Percentiles rank a stretch among this genome's conserved stretches.
Conservation (phyloP, 2,888 invertebrate genomes). For the Colletes collaris region DNA sequence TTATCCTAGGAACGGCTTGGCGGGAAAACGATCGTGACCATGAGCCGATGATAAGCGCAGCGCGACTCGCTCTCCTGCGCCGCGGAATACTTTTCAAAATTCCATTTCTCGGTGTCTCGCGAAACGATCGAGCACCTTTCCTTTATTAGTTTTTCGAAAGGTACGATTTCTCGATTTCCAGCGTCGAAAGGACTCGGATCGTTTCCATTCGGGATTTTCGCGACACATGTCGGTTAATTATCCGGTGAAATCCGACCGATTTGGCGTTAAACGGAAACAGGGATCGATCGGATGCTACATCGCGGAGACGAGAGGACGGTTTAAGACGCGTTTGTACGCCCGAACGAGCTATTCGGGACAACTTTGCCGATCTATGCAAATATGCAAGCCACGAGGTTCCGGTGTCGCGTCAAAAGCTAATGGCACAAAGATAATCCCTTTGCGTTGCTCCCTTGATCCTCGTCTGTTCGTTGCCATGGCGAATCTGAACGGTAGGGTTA, state of each 20-base stretch:
- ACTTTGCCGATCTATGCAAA: constrained; percentile 75
- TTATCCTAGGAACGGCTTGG: constrained; percentile 22
- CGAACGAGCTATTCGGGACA: constrained; percentile 27
- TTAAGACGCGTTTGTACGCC: constrained; percentile 5
- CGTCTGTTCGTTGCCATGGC: background rate
- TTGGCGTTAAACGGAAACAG: no score
- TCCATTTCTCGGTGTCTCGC: background rate
- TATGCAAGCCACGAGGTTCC: constrained; percentile 58
- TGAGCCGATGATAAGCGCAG: background rate
- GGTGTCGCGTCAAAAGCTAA: constrained; percentile 79
- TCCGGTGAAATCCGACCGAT: no score
- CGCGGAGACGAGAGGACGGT: no score
- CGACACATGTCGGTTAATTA: no score
- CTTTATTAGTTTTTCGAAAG: no score
- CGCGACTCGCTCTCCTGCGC: no score
- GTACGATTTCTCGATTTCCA: no score
- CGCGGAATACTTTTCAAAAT: no score
- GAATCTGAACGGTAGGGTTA: background rate
- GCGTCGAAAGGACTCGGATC: no score
- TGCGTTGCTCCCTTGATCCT: constrained; percentile 44
- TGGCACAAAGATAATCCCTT: constrained; percentile 79
- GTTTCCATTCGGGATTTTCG: no score
- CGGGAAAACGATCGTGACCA: background rate
- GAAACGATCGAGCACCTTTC: no score
- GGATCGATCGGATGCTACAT: no score